A percentile compares a stretch with the other conserved stretches of the same genome.
These are phyloP conservation scores for Hedya salicella DNA, from an alignment of 2,888 invertebrate species.

Conservation along the genomic window DNA sequence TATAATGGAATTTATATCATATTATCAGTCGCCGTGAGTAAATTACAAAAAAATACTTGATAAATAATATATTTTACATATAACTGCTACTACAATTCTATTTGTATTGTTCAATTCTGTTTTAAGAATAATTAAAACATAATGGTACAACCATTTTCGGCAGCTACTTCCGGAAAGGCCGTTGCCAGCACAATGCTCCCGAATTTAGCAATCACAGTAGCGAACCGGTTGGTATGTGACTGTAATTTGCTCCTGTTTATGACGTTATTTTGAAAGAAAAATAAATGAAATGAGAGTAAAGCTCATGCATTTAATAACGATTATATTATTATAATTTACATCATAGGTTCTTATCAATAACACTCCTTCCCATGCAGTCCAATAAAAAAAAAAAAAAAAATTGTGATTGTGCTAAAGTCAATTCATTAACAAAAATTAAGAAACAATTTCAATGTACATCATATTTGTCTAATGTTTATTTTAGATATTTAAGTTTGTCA, in stretches of 20 bases:
- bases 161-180: constrained; percentile 65
- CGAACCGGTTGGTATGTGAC: constrained; percentile 39
- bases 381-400: too few species aligned
- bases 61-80: background rate
- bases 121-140: too few species aligned
- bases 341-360: too few species aligned
- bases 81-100: background rate
- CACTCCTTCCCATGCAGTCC: too few species aligned
- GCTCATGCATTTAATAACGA: too few species aligned
- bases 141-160: constrained; percentile 51
- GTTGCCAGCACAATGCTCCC: constrained; percentile 81
- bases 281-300: too few species aligned
- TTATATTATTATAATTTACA: too few species aligned
- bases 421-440: too few species aligned
- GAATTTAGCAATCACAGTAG: constrained; percentile 72
- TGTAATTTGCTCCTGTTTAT: constrained; percentile 1
- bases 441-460: too few species aligned
- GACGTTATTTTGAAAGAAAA: background rate
- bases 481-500: background rate
- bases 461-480: background rate
- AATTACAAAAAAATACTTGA: background rate
- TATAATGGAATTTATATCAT: constrained; percentile 62
- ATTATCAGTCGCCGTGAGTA: background rate
- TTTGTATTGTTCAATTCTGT: too few species aligned
- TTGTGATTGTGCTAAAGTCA: too few species aligned